Conservation (phyloP, 1,140 invertebrate genomes). For the Parasteatoda tepidariorum region DNA sequence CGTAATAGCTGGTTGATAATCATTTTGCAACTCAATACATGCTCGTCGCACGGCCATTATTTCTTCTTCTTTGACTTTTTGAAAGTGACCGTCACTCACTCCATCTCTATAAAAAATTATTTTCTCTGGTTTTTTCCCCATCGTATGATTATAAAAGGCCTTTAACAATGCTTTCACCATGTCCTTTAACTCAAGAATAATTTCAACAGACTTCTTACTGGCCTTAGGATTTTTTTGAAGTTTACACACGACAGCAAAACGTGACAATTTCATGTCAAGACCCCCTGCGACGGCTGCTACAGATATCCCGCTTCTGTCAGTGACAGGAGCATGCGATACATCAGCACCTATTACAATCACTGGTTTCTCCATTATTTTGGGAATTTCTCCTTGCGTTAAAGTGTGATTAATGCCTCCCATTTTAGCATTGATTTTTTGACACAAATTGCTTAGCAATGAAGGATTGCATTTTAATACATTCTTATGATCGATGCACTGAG, state of each 20-base stretch:
- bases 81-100: slow-evolving; percentile 70
- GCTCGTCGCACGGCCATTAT: slow-evolving; percentile 54
- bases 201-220: slow-evolving; percentile 59
- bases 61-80: slow-evolving; percentile 63
- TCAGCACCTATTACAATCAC: slow-evolving; percentile 86
- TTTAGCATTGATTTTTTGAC: slow-evolving; percentile 88
- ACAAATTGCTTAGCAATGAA: slow-evolving; percentile 76
- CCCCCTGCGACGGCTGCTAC: slow-evolving; percentile 78
- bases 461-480: slow-evolving; percentile 70
- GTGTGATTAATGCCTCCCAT: slow-evolving; percentile 80
- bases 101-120: slow-evolving; percentile 71
- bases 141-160: slow-evolving; percentile 37
- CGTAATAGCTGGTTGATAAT: slow-evolving; percentile 61
- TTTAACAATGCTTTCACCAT: slow-evolving; percentile 76
- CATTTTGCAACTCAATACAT: background rate
- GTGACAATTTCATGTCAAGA: slow-evolving; percentile 38
- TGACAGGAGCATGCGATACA: slow-evolving; percentile 84
- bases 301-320: slow-evolving; percentile 73
- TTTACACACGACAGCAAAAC: slow-evolving; percentile 38
- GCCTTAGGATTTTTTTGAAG: slow-evolving; percentile 49
- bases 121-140: slow-evolving; percentile 63
- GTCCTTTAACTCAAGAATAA: slow-evolving; percentile 73
- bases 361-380: slow-evolving; percentile 67
- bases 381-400: slow-evolving; percentile 52
- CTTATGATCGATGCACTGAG: slow-evolving; percentile 81